phyloP scores from a whole-genome alignment of 2,888 invertebrate genomes.

The Leptogaster cylindrica region DNA sequence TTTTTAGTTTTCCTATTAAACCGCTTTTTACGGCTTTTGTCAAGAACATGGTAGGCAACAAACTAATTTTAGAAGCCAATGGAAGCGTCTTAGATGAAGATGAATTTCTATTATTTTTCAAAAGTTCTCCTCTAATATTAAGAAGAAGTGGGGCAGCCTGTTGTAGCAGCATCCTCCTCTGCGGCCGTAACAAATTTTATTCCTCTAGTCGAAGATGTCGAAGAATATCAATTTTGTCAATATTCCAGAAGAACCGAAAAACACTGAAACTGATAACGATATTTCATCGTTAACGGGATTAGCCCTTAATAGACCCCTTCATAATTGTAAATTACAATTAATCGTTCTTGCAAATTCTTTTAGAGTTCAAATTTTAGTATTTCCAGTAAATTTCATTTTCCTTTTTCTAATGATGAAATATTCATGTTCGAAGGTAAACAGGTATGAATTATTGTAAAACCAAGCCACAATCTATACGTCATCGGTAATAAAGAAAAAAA shows the following conservation, averaged over 20 bases:
- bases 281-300: slow-evolving; percentile 14
- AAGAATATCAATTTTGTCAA: slow-evolving; percentile 1
- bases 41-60: not conserved
- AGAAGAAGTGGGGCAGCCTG: slow-evolving; percentile 14
- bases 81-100: slow-evolving; percentile 16
- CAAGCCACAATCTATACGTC: too few species aligned
- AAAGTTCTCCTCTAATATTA: not conserved
- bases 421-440: too few species aligned
- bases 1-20: slow-evolving; percentile 12
- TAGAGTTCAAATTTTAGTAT: too few species aligned
- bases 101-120: slow-evolving; percentile 3
- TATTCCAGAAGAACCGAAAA: not conserved
- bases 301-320: too few species aligned
- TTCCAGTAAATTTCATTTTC: too few species aligned
- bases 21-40: not conserved
- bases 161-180: not conserved
- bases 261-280: slow-evolving; percentile 4
- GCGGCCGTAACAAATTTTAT: slow-evolving; percentile 2
- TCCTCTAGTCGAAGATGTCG: slow-evolving; percentile 1
- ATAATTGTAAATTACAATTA: too few species aligned
- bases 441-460: too few species aligned
- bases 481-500: too few species aligned
- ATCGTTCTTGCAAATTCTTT: too few species aligned
- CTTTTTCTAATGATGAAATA: too few species aligned
- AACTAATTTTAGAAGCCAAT: slow-evolving; percentile 16